Conservation (phyloP, 2,888 invertebrate species). For the Automeris io region DNA sequence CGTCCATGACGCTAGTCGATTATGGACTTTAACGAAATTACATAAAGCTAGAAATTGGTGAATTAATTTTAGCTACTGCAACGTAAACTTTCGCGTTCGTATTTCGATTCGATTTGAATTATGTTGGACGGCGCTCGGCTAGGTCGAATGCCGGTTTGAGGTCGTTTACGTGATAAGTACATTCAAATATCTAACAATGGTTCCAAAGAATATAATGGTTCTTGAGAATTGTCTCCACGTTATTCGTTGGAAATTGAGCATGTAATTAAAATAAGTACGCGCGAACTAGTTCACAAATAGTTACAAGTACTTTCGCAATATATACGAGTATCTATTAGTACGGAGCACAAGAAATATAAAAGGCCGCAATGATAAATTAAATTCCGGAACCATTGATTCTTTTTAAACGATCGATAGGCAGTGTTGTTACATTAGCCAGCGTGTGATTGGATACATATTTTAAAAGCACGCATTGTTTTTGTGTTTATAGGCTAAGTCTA, state of each 20-base stretch:
- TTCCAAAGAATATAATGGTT: constrained; percentile 30
- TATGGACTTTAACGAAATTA: constrained; percentile 32
- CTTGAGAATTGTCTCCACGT: constrained; percentile 38
- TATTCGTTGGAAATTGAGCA: constrained; percentile 32
- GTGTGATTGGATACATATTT: constrained; percentile 23
- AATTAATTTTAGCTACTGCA: constrained; percentile 35
- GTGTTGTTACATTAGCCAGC: constrained; percentile 22
- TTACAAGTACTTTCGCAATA: constrained; percentile 54
- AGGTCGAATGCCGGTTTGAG: constrained; percentile 75
- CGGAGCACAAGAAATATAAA: constrained; percentile 14
- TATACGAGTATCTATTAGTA: constrained; percentile 26
- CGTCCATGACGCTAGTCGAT: constrained; percentile 34
- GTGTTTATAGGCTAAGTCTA: constrained; percentile 26
- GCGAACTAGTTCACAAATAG: constrained; percentile 55
- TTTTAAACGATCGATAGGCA: constrained; percentile 17
- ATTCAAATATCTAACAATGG: constrained; percentile 42
- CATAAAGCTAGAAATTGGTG: constrained; percentile 26
- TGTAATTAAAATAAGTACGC: constrained; percentile 54
- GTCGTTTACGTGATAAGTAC: constrained; percentile 63
- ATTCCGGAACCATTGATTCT: constrained; percentile 39
- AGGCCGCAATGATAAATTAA: constrained; percentile 21
- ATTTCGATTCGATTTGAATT: constrained; percentile 64
- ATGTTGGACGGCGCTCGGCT: constrained; percentile 71
- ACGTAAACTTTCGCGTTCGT: constrained; percentile 72
- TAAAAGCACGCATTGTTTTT: constrained; percentile 13